A percentile compares a stretch with the other conserved stretches of the same genome.
Evolutionary conservation across 2,888 invertebrate species (phyloP).

Genomic region (Nemotelus pantherinus): DNA sequence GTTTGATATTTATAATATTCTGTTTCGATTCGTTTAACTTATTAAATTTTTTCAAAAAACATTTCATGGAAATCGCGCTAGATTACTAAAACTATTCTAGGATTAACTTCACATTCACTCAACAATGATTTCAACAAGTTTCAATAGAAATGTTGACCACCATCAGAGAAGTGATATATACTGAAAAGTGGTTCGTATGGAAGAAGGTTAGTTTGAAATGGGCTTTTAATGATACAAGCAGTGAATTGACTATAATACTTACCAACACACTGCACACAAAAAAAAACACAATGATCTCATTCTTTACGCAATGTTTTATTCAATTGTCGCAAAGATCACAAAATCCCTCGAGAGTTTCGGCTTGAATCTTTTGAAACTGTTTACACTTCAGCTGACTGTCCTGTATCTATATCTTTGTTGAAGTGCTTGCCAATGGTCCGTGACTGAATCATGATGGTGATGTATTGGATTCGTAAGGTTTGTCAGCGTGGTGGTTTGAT

Average conservation of each 20-base stretch:
- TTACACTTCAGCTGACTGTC: conserved; percentile 40
- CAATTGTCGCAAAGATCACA: conserved; percentile 38
- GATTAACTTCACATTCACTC: background rate
- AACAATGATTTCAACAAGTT: background rate
- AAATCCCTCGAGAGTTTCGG: conserved; percentile 37
- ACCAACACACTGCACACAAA: conserved; percentile 1
- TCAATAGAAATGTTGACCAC: background rate
- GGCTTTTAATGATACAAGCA: conserved; percentile 41
- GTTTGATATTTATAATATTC: no score
- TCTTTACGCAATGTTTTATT: conserved; percentile 50
- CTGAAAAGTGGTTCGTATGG: conserved; percentile 27
- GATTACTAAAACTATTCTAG: background rate
- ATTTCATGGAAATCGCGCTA: no score
- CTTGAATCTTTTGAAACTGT: conserved; percentile 40
- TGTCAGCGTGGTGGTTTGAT: no score
- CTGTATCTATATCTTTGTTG: conserved; percentile 21
- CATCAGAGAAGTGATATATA: conserved; percentile 15
- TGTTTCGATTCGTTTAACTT: no score
- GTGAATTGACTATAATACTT: conserved; percentile 16
- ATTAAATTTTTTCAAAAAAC: no score
- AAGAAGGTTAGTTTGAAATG: conserved; percentile 37
- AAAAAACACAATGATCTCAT: conserved; percentile 48
- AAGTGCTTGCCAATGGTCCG: background rate
- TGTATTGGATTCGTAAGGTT: conserved; percentile 22
- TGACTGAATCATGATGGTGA: background rate